Conservation (phyloP, 2,888 invertebrate genomes). For the Drosophila austrosaltans region DNA sequence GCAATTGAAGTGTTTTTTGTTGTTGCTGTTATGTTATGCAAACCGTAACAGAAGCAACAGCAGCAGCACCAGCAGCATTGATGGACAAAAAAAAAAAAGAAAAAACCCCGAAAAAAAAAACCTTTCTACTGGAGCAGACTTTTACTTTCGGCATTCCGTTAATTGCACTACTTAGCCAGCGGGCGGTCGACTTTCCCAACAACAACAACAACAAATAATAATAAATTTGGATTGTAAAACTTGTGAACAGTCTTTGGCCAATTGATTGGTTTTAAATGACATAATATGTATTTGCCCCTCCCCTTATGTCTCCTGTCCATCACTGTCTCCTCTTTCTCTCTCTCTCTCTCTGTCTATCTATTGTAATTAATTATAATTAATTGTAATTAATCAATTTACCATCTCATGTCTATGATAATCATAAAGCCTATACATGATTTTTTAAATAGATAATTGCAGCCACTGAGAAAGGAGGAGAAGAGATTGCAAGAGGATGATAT, state of each 20-base stretch:
- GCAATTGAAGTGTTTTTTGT: slow-evolving; percentile 9
- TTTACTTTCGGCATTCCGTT: slow-evolving; percentile 63
- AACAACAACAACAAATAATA: slow-evolving; percentile 11
- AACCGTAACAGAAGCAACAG: slow-evolving; percentile 27
- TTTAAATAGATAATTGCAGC: slow-evolving; percentile 40
- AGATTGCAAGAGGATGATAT: not conserved
- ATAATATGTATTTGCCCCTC: slow-evolving; percentile 28
- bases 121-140: slow-evolving; percentile 51
- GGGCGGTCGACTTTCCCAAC: slow-evolving; percentile 64
- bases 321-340: slow-evolving; percentile 4
- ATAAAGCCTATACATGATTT: slow-evolving; percentile 46
- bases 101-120: slow-evolving; percentile 10
- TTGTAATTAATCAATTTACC: slow-evolving; percentile 55
- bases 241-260: slow-evolving; percentile 29
- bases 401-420: slow-evolving; percentile 42
- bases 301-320: not conserved
- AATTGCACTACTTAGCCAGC: slow-evolving; percentile 68
- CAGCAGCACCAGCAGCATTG: slow-evolving; percentile 15
- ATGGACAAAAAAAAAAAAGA: slow-evolving; percentile 1
- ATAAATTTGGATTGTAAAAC: slow-evolving; percentile 22
- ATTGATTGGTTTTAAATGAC: slow-evolving; percentile 35
- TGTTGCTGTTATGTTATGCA: slow-evolving; percentile 6
- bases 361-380: slow-evolving; percentile 55
- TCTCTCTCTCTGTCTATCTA: slow-evolving; percentile 16
- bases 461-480: not conserved